Base-by-base conservation (phyloP, 1,140 invertebrate genomes). In the Lordiphosa collinella region DNA sequence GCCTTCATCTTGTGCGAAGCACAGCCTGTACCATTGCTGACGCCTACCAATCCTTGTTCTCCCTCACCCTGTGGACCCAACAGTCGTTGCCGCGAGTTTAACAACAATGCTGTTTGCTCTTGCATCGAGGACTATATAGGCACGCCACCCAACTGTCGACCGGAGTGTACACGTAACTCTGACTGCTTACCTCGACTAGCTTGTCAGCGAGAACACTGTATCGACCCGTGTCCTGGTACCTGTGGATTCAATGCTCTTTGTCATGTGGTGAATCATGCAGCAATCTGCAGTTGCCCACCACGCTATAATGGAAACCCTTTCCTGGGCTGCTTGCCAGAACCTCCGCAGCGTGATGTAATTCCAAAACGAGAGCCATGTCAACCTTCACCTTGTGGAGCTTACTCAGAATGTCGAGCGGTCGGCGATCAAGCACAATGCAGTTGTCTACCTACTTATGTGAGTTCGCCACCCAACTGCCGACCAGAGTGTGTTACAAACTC, bases 251-350 rank as follows among this genome's bases (percentile, higher is more conserved):
- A 92, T 76, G 95, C 95, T 1, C 91, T 92, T 37, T 97, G 96
- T 76, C 92, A 92, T 55, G 94, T 96, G n/a, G 91, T 94, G 13
- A 95, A 95, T 61, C 96, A 97, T 87, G 91, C 93, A 52, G 94
- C 95, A 0, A 91, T 95, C 34, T 97, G 96, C 82, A 92, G 92
- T 53, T 97, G 96, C 74, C 91, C 93, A 31, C 89, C 92, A 6
- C 94, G 94, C 6, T 95, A 92, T 87, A 94, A 93, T 31, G 96
- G 95, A 50, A 93, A 96, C 91, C 94, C 96, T 7, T 96, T 96
- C 86, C 91, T 92, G 11, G 93, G 94, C 61, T 96, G 95, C 76
- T 40, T 80, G 6, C 78, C 72, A 0, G 51, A 48, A 12, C 86
- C 56, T 72, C 90, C 76, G 52, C 55, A 71, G 14, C 59, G 60